Evolutionary conservation across 2,797 vertebrate genomes (phyloP).

Genomic region (Protonibea diacanthus): DNA sequence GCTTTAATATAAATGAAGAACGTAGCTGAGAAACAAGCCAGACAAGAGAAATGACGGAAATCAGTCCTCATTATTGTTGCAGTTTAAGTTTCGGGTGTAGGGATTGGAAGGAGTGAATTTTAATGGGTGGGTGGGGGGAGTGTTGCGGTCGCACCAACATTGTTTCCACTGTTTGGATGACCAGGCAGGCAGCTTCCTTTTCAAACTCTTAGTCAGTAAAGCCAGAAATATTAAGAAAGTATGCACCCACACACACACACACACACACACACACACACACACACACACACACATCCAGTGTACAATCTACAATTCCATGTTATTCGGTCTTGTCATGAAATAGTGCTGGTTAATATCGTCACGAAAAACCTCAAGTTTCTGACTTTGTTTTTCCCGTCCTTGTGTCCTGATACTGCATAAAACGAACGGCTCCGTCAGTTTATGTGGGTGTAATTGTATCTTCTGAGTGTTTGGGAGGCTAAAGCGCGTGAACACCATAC

Average conservation of each 20-base stretch:
- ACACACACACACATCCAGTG: constrained; percentile 7
- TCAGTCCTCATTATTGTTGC: constrained; percentile 48
- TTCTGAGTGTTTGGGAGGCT: constrained; percentile 38
- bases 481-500: background rate
- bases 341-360: constrained; percentile 16
- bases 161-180: constrained; percentile 84
- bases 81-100: constrained; percentile 42
- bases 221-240: constrained; percentile 59
- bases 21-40: constrained; percentile 14
- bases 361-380: constrained; percentile 31
- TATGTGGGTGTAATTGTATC: constrained; percentile 29
- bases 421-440: constrained; percentile 1
- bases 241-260: constrained; percentile 30
- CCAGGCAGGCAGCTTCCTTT: constrained; percentile 72
- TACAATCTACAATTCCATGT: constrained; percentile 33
- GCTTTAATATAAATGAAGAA: background rate
- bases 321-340: constrained; percentile 41
- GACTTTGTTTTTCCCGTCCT: constrained; percentile 33
- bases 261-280: constrained; percentile 17
- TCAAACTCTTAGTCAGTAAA: constrained; percentile 62
- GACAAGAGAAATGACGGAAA: constrained; percentile 47
- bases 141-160: constrained; percentile 74
- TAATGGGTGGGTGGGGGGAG: constrained; percentile 71
- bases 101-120: constrained; percentile 73
- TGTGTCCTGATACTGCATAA: constrained; percentile 27